Base-by-base conservation (phyloP, 64 coral and sea anemone species). In the Porites australiensis region DNA sequence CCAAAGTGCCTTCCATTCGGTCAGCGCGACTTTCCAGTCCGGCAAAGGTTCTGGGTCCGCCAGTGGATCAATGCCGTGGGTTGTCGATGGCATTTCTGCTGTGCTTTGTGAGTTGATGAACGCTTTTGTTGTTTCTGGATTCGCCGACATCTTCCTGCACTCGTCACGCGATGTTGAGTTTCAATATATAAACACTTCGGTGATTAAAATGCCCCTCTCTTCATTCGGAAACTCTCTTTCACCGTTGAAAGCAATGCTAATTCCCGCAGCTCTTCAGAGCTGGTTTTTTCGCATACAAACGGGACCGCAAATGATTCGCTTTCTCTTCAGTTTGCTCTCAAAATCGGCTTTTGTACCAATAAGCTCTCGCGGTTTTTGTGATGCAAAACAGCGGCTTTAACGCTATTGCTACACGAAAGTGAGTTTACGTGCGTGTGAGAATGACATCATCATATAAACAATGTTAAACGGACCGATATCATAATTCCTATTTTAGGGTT, bases 31-130 rank as follows among this genome's bases (percentile, higher is more conserved):
- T 5, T 93, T 23, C 95, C 95, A 96, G 27, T 96, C 86, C 1
- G 95, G 95, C 4, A 96, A 23, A 71, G 95, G 95, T 46, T 96
- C 95, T 0, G 95, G 94, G 54, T 82, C 88, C 19, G 94, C 20
- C 62, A 19, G 50, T 53, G 53, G 20, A 44, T 27, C 43, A 0
- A 12, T 20, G 70, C 47, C 23, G 16, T 59, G 44, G 15, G 44
- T 14, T 8, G 62, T 19, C 8, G 62, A 7, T 64, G 20, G 2
- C 43, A 19, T 61, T 18, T 67, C 62, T 13, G 63, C 45, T 47
- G 48, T 76, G 5, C 3, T 16, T 3, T 45, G 19, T 8, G 0
- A 12, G 44, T 50, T 76, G 13, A 16, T 16, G 7, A 18, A 50
- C 47, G 47, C 13, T 76, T 65, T 50, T 63, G 52, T 61, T 19